Evolutionary conservation across 2,888 invertebrate species (phyloP).

Genomic region (Xestia sexstrigata): DNA sequence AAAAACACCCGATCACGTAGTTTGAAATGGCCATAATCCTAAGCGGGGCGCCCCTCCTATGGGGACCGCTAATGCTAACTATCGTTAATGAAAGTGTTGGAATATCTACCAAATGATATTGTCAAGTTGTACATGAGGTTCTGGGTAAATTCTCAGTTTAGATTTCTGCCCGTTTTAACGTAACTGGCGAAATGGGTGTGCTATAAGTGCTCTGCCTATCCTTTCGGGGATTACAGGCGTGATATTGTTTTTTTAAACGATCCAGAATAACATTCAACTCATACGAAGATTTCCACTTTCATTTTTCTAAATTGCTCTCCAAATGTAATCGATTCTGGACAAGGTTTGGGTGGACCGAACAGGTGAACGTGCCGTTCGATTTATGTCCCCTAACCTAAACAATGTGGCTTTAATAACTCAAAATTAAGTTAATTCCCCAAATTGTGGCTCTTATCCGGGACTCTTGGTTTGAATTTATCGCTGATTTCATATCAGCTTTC

Average conservation of each 20-base stretch:
- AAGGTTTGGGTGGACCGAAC: conserved; percentile 31
- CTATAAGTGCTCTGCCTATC: too few species aligned
- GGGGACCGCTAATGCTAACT: conserved; percentile 63
- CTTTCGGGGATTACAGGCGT: too few species aligned
- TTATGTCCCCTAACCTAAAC: conserved; percentile 38
- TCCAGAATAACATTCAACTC: background rate
- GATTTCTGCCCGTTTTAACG: background rate
- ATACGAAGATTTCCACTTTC: background rate
- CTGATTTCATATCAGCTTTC: conserved; percentile 24
- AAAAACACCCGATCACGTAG: conserved; percentile 77
- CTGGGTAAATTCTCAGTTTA: background rate
- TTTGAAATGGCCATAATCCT: conserved; percentile 70
- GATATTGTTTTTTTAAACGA: conserved; percentile 6
- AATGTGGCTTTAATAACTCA: conserved; percentile 40
- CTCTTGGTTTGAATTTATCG: conserved; percentile 27
- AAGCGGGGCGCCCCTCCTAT: conserved; percentile 41
- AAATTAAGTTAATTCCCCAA: conserved; percentile 40
- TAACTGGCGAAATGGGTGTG: background rate
- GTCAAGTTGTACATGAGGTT: background rate
- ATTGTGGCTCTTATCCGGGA: conserved; percentile 44
- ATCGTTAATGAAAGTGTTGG: conserved; percentile 50
- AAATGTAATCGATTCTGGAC: conserved; percentile 33
- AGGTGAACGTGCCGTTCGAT: conserved; percentile 28
- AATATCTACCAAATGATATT: conserved; percentile 44
- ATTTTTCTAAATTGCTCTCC: conserved; percentile 15